Evolutionary conservation across 2,888 invertebrate genomes (phyloP).

Genomic region (Allolobophora icterica): DNA sequence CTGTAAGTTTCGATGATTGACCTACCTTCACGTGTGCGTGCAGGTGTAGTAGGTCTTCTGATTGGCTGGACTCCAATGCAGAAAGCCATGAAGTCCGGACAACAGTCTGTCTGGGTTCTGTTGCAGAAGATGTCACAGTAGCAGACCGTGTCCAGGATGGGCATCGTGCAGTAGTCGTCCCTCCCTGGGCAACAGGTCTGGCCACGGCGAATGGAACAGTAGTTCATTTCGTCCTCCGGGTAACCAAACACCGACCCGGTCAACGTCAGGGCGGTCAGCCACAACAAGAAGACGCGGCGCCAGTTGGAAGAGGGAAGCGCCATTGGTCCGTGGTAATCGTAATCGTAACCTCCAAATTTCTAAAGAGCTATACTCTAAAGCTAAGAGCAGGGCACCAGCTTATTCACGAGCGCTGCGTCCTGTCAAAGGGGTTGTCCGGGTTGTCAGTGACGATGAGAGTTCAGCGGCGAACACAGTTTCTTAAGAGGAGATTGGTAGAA

Average conservation of each 20-base stretch:
- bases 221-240: background rate
- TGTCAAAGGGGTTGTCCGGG: no score
- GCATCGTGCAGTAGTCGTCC: constrained; percentile 80
- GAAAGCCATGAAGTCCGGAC: constrained; percentile 83
- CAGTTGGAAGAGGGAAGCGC: background rate
- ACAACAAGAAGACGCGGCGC: background rate
- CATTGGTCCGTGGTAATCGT: background rate
- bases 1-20: background rate
- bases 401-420: no score
- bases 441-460: background rate
- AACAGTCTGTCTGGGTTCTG: constrained; percentile 80
- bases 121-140: constrained; percentile 95
- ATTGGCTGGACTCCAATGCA: constrained; percentile 70
- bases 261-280: background rate
- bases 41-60: constrained; percentile 14
- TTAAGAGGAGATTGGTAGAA: background rate
- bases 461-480: background rate
- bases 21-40: background rate
- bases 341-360: no score
- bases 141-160: constrained; percentile 81
- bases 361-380: no score
- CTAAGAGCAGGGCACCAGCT: no score
- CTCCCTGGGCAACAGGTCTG: constrained; percentile 73
- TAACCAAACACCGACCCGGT: background rate
- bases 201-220: constrained; percentile 32